phyloP scores from a whole-genome alignment of 2,888 invertebrate species.

The Eupithecia subumbrata region DNA sequence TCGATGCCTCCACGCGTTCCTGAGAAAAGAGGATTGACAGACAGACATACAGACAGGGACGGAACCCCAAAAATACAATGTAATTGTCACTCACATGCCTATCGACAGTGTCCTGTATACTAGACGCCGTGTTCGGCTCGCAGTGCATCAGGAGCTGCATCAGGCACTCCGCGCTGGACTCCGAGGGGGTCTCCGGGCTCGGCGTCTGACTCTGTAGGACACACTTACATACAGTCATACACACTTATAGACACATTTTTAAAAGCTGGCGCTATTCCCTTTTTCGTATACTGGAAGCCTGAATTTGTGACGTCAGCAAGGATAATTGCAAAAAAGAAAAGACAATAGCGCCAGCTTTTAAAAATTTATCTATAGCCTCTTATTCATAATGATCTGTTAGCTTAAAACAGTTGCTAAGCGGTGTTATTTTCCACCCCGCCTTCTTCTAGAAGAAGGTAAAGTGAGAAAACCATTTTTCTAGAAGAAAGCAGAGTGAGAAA shows the following conservation, averaged over 20 bases:
- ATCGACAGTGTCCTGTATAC: conserved; percentile 87
- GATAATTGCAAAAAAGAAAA: too few relatives aligned
- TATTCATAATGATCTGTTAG: not conserved
- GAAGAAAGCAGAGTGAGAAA: too few relatives aligned
- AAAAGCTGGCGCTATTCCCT: too few relatives aligned
- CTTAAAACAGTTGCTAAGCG: not conserved
- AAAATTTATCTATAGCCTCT: not conserved
- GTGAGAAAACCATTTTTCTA: not conserved
- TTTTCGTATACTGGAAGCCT: too few relatives aligned
- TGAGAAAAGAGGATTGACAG: too few relatives aligned
- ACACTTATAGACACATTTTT: not conserved
- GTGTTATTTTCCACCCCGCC: not conserved
- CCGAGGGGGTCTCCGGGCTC: conserved; percentile 85
- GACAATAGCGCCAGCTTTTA: too few relatives aligned
- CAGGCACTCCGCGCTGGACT: conserved; percentile 85
- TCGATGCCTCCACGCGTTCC: too few relatives aligned
- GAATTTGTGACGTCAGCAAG: too few relatives aligned
- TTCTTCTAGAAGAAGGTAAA: not conserved
- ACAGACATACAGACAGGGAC: too few relatives aligned
- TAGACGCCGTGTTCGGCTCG: conserved; percentile 86
- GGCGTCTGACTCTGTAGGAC: conserved; percentile 75
- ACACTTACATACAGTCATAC: not conserved
- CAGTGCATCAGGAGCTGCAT: conserved; percentile 86
- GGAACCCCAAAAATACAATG: too few relatives aligned
- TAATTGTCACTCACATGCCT: conserved; percentile 86